Percentiles rank a stretch among this genome's conserved stretches.
Conservation (phyloP, 37 sponge, comb jelly and placozoan species). For the Eunapius fragilis region DNA sequence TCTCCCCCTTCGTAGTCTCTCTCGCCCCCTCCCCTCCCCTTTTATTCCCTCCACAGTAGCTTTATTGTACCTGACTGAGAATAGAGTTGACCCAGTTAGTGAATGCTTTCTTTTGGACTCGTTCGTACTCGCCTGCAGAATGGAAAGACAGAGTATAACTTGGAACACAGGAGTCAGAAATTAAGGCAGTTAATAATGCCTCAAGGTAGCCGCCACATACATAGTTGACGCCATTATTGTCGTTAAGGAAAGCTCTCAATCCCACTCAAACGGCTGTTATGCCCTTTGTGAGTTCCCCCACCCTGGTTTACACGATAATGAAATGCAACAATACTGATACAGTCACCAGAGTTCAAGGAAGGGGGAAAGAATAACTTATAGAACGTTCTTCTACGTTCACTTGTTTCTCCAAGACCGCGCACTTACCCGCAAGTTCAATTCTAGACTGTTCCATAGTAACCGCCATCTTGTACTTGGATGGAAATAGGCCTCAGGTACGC, state of each 20-base stretch:
- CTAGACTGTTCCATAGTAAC: conserved; percentile 44
- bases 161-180: too few relatives aligned
- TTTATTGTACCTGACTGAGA: conserved; percentile 70
- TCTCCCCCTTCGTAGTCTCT: too few relatives aligned
- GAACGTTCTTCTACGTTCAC: background rate
- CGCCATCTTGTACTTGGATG: background rate
- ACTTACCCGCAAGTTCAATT: conserved; percentile 43
- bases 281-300: background rate
- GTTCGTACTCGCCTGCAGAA: conserved; percentile 70
- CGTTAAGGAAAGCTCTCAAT: background rate
- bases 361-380: too few relatives aligned
- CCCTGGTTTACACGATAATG: background rate
- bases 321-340: background rate
- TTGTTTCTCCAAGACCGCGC: background rate
- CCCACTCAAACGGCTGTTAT: background rate
- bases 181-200: too few relatives aligned
- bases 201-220: too few relatives aligned
- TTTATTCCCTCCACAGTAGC: background rate
- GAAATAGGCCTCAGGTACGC: background rate
- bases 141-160: background rate
- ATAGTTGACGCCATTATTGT: too few relatives aligned
- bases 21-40: background rate
- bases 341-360: background rate
- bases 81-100: conserved; percentile 93
- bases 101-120: conserved; percentile 93